Base-by-base conservation (phyloP, 2,888 invertebrate genomes). In the Chrysina gloriosa region DNA sequence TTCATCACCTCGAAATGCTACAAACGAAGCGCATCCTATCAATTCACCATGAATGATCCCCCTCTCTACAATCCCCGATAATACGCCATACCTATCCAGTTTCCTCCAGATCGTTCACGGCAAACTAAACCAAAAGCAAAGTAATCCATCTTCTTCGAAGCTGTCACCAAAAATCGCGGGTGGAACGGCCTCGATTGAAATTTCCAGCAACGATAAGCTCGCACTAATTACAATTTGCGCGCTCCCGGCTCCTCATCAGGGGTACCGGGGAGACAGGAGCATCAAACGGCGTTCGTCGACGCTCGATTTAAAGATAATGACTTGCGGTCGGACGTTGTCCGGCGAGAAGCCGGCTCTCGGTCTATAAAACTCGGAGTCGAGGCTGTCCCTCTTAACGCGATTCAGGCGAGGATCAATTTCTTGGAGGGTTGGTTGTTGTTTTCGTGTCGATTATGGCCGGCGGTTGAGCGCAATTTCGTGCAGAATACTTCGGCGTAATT, bases 91-190 rank as follows among this genome's bases (percentile, higher is more conserved):
- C n/a, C n/a, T n/a, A n/a, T n/a, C n/a, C n/a, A n/a, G n/a, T n/a
- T n/a, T n/a, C n/a, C n/a, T n/a, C n/a, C n/a, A n/a, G n/a, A n/a
- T 21, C 48, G 27, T n/a, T 9, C 5, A n/a, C 2, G 23, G 27
- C 25, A 27, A 61, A 61, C 58, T 61, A 61, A 42, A n/a, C n/a
- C n/a, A n/a, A 42, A 61, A 61, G 58, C 25, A 42, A 61, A 42
- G 42, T 61, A 61, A 61, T 61, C 58, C 58, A 61, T 61, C 58
- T 61, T 61, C 58, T 61, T 61, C 58, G 58, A n/a, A 16, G 27
- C 9, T 61, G 58, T 42, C 58, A 61, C 45, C 58, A 61, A 61
- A 61, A 61, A 61, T 61, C 58, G 58, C 27, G 29, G 50, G 1
- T 19, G n/a, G n/a, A 34, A 29, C 29, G 16, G 45, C 19, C 42